Conservation (phyloP, 2,797 vertebrate genomes). For the Bradypodion pumilum region DNA sequence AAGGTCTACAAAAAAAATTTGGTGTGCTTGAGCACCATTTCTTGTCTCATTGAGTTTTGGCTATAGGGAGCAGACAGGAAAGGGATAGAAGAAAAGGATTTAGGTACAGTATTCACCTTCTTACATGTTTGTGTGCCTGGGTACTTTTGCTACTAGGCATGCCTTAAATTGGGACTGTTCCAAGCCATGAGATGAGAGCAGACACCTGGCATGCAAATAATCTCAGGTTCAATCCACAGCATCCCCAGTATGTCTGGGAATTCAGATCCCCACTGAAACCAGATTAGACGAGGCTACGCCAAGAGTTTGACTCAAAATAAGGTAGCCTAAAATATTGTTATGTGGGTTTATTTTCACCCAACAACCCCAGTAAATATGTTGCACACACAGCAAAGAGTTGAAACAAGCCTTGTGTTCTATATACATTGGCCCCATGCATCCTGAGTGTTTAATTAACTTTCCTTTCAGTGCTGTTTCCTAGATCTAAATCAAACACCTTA, state of each 20-base stretch:
- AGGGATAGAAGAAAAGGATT: neutral
- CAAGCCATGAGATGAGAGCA: no score
- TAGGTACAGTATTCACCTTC: no score
- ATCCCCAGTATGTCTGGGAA: neutral
- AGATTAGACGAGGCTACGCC: neutral
- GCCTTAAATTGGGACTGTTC: neutral
- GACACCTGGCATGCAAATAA: neutral
- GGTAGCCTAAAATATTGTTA: neutral
- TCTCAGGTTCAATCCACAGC: neutral
- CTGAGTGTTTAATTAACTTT: neutral
- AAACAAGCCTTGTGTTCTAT: neutral
- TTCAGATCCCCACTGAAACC: neutral
- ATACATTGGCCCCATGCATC: neutral
- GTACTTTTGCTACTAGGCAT: neutral
- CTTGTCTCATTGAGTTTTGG: neutral
- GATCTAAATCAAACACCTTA: neutral
- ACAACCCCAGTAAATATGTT: neutral
- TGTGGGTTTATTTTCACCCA: neutral
- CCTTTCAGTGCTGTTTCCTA: neutral
- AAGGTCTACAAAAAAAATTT: neutral
- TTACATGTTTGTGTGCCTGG: neutral
- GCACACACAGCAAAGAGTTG: neutral
- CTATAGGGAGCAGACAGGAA: neutral
- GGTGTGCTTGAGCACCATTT: neutral
- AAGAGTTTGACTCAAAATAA: neutral